Conservation (phyloP, 2,797 vertebrate genomes). For the Trachops cirrhosus region DNA sequence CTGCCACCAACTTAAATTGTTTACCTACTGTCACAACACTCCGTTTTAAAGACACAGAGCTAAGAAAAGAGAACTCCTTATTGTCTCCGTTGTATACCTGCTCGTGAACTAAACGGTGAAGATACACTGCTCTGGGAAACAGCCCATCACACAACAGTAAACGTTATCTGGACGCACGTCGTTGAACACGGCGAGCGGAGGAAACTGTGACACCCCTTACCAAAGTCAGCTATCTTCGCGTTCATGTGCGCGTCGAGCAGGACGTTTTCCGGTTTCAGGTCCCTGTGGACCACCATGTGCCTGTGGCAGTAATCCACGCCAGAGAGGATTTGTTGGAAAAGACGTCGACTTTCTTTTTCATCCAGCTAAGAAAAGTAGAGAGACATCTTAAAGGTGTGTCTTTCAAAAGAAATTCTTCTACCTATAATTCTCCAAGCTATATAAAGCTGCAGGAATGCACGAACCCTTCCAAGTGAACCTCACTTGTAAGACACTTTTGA, state of each 20-base stretch:
- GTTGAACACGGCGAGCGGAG: background rate
- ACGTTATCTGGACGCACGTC: background rate
- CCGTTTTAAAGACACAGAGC: slow-evolving; percentile 13
- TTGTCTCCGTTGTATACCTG: background rate
- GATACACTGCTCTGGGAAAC: background rate
- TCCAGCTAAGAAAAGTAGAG: slow-evolving; percentile 88
- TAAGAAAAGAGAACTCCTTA: background rate
- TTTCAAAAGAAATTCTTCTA: slow-evolving; percentile 39
- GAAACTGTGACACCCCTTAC: slow-evolving; percentile 80
- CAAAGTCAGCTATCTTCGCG: slow-evolving; percentile 99
- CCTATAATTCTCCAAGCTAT: background rate
- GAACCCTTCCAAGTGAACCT: background rate
- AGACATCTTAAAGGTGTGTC: slow-evolving; percentile 29
- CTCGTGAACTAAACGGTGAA: background rate
- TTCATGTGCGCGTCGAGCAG: slow-evolving; percentile 99
- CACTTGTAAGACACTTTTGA: background rate
- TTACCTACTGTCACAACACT: background rate
- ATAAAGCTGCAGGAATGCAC: background rate
- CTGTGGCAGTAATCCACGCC: slow-evolving; percentile 99
- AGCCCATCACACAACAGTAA: background rate
- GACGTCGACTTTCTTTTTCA: slow-evolving; percentile 96
- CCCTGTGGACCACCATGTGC: slow-evolving; percentile 99
- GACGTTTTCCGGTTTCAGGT: slow-evolving; percentile 98
- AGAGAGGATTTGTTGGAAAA: slow-evolving; percentile 99
- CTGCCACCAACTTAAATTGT: slow-evolving; percentile 4